Evolutionary conservation across 2,888 invertebrate genomes (phyloP).

Genomic region (Entomobrya multifasciata): DNA sequence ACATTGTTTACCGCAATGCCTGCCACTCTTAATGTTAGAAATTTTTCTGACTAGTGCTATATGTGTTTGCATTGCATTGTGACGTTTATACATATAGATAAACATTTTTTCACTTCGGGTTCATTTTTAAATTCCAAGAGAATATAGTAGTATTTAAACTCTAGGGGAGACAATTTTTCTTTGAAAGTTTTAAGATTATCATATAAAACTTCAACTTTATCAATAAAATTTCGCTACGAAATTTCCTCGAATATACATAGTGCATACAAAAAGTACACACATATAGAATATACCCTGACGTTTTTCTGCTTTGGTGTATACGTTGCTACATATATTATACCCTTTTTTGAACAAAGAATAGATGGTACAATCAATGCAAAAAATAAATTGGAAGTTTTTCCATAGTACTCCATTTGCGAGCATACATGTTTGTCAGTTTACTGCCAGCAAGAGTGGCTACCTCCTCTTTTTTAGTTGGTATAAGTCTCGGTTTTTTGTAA

Average conservation of each 20-base stretch:
- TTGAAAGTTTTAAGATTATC: constrained; percentile 63
- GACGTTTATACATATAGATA: not conserved
- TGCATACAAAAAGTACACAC: too few species aligned
- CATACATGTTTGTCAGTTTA: not conserved
- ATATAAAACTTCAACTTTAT: constrained; percentile 66
- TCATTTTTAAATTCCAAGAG: constrained; percentile 26
- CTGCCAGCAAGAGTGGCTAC: not conserved
- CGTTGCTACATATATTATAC: not conserved
- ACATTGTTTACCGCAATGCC: constrained; percentile 28
- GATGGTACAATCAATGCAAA: constrained; percentile 20
- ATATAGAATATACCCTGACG: too few species aligned
- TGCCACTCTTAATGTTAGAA: not conserved
- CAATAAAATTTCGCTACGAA: constrained; percentile 51
- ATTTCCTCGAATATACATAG: constrained; percentile 21
- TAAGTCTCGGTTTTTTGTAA: not conserved
- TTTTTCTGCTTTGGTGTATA: not conserved
- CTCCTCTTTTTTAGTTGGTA: not conserved
- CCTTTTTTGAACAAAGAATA: not conserved
- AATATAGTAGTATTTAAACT: constrained; percentile 32
- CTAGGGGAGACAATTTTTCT: not conserved
- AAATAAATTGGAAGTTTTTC: constrained; percentile 18
- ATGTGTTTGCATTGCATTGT: not conserved
- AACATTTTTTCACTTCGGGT: not conserved
- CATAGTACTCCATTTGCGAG: not conserved
- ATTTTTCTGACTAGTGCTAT: too few species aligned